Evolutionary conservation across 2,888 invertebrate species (phyloP).

Genomic region (Agrochola macilenta): DNA sequence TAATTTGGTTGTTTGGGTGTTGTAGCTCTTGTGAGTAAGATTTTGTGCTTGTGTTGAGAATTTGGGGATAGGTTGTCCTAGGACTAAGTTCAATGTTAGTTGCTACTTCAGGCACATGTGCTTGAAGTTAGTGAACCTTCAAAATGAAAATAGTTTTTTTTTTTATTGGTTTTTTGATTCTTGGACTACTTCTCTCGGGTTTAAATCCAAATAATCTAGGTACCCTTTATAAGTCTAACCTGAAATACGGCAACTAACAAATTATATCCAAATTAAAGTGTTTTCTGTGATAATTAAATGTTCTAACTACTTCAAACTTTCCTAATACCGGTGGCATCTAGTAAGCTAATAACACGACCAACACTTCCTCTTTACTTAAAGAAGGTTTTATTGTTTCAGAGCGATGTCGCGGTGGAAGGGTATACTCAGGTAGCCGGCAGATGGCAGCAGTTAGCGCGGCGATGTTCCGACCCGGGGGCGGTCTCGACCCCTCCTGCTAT

Average conservation of each 20-base stretch:
- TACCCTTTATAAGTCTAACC: no score
- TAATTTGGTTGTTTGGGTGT: slow-evolving; percentile 15
- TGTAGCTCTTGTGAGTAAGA: background rate
- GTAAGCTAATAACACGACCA: slow-evolving; percentile 37
- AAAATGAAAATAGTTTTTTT: no score
- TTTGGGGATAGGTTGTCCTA: background rate
- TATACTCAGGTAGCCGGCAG: slow-evolving; percentile 90
- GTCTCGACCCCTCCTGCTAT: slow-evolving; percentile 92
- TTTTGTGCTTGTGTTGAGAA: background rate
- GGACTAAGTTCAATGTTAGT: no score
- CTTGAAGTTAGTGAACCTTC: no score
- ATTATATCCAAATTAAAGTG: no score
- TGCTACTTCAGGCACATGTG: no score
- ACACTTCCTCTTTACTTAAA: slow-evolving; percentile 22
- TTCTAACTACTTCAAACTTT: background rate
- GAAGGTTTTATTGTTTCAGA: slow-evolving; percentile 80
- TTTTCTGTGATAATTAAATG: background rate
- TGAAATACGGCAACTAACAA: no score
- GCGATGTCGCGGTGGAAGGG: slow-evolving; percentile 91
- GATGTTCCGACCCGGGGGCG: slow-evolving; percentile 92
- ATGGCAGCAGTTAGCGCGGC: slow-evolving; percentile 93
- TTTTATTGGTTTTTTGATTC: no score
- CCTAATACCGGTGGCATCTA: slow-evolving; percentile 59
- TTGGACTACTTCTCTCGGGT: no score
- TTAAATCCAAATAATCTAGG: no score